Percentiles rank a stretch among this genome's conserved stretches.
phyloP scores from a whole-genome alignment of 1,140 invertebrate genomes.

The Sycobia sp. region DNA sequence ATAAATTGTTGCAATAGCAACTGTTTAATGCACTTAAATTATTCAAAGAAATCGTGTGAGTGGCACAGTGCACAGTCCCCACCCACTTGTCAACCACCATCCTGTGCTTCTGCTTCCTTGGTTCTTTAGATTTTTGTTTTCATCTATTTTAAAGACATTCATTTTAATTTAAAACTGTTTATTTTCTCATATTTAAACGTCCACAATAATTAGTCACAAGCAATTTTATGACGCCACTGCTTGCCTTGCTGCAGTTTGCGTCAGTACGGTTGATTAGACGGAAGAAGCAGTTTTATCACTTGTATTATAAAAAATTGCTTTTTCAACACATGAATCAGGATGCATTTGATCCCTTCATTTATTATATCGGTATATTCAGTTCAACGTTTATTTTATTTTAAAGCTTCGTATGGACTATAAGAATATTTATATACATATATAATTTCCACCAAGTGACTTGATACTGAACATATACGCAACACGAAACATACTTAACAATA shows the following conservation, averaged over 20 bases:
- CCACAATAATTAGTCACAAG: conserved; percentile 29
- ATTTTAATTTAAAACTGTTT: not conserved
- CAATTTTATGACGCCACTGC: conserved; percentile 31
- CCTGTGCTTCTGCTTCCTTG: conserved; percentile 35
- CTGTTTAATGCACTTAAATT: conserved; percentile 21
- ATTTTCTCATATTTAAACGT: conserved; percentile 14
- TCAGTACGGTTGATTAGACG: not conserved
- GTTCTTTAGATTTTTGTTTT: conserved; percentile 30
- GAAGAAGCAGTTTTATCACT: conserved; percentile 10
- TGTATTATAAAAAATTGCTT: conserved; percentile 3
- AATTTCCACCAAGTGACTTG: conserved; percentile 40
- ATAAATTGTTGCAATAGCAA: conserved; percentile 11
- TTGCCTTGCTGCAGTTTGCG: conserved; percentile 14
- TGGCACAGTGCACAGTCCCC: conserved; percentile 38
- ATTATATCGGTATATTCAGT: conserved; percentile 1
- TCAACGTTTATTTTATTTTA: conserved; percentile 11
- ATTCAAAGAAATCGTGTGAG: conserved; percentile 28
- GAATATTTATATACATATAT: conserved; percentile 36
- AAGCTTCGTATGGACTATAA: conserved; percentile 39
- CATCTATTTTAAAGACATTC: conserved; percentile 7
- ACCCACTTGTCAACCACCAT: conserved; percentile 30
- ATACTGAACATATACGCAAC: conserved; percentile 38
- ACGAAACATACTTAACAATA: conserved; percentile 31
- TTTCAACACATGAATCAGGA: conserved; percentile 8
- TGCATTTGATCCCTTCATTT: not conserved